Evolutionary conservation across 2,113 vertebrate species (phyloP).

Genomic region (Amia ocellicauda): DNA sequence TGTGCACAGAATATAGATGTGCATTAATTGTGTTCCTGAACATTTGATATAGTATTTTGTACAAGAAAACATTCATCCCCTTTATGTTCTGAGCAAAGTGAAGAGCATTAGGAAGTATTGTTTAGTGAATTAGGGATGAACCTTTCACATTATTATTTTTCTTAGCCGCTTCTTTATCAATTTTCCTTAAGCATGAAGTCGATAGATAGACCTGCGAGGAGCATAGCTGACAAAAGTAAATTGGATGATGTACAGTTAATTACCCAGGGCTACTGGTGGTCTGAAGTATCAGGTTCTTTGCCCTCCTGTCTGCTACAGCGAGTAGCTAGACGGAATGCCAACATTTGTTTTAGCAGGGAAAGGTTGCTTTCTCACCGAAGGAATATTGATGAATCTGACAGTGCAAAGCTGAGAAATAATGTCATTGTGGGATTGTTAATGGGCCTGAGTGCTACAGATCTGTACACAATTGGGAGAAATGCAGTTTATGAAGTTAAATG

Average conservation of each 20-base stretch:
- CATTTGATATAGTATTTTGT: not conserved
- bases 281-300: not conserved
- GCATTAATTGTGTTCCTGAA: too few species aligned
- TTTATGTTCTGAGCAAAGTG: not conserved
- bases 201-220: not conserved
- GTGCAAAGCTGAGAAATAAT: conserved; percentile 38
- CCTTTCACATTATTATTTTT: not conserved
- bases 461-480: conserved; percentile 32
- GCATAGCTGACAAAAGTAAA: not conserved
- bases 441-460: conserved; percentile 29
- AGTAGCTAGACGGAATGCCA: conserved; percentile 32
- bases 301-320: conserved; percentile 27
- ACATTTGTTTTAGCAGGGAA: conserved; percentile 39
- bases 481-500: conserved; percentile 49
- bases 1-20: too few species aligned
- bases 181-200: not conserved
- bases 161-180: not conserved
- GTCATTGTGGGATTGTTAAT: conserved; percentile 34
- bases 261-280: not conserved
- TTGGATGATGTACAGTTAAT: not conserved
- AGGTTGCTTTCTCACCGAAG: conserved; percentile 25
- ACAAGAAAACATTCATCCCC: not conserved
- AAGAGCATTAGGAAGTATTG: not conserved
- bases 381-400: conserved; percentile 28
- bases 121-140: not conserved